A percentile compares a stretch with the other conserved stretches of the same genome.
These are phyloP conservation scores for Drosophila greeni DNA, from an alignment of 2,888 invertebrate species.

Conservation along the genomic window DNA sequence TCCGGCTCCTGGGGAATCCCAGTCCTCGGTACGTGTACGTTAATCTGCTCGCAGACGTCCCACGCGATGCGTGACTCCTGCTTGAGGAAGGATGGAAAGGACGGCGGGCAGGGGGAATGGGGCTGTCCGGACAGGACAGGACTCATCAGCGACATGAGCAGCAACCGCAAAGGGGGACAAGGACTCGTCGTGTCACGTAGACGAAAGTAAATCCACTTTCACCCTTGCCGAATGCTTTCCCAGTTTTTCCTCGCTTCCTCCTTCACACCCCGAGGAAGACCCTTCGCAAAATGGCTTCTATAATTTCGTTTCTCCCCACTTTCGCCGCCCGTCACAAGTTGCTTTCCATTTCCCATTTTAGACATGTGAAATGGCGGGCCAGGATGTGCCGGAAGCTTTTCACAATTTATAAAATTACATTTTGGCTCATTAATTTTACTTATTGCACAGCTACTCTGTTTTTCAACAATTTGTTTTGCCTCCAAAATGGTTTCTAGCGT, in stretches of 20 bases:
- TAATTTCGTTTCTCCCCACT: slow-evolving; percentile 27
- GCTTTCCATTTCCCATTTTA: slow-evolving; percentile 32
- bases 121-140: slow-evolving; percentile 27
- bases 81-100: slow-evolving; percentile 24
- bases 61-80: slow-evolving; percentile 60
- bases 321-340: slow-evolving; percentile 12
- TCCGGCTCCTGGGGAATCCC: slow-evolving; percentile 7
- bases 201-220: slow-evolving; percentile 74
- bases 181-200: slow-evolving; percentile 58
- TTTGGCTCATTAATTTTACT: slow-evolving; percentile 73
- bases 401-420: slow-evolving; percentile 71
- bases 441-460: slow-evolving; percentile 50
- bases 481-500: slow-evolving; percentile 51
- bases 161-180: slow-evolving; percentile 39
- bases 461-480: slow-evolving; percentile 61
- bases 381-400: slow-evolving; percentile 69
- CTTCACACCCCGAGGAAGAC: not conserved
- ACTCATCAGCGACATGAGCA: slow-evolving; percentile 39
- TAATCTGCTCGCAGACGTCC: slow-evolving; percentile 74
- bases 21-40: slow-evolving; percentile 45
- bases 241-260: slow-evolving; percentile 7
- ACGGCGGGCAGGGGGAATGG: slow-evolving; percentile 18
- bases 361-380: slow-evolving; percentile 17
- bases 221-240: slow-evolving; percentile 53
- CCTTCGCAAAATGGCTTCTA: slow-evolving; percentile 29